Evolutionary conservation across 2,888 invertebrate species (phyloP), one percentile per base, ranked within the genome.

Genomic region (Melanostoma scalare): DNA sequence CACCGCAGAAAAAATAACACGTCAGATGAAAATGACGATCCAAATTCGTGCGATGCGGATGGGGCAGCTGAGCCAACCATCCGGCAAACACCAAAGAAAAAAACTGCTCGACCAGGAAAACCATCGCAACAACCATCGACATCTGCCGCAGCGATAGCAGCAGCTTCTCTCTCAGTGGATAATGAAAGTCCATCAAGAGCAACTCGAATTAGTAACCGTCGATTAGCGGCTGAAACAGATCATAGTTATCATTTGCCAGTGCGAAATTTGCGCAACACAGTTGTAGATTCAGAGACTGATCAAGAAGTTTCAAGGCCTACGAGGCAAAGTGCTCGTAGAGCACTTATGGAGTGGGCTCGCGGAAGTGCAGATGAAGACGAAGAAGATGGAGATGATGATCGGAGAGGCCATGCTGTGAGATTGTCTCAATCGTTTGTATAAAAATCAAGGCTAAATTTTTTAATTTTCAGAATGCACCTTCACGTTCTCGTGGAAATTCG

Each of bases 241-340:
- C 91, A 91, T 69, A 91, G 91, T 86, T 91, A 91, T 85, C 90
- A 91, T 85, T 85, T 91, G 60, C 89, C 86, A 36, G 89, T 87
- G 60, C 89, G 87, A 86, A 89, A 88, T 86, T 86, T 89, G 4
- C 89, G 90, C 8, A 75, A 76, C 44, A 38, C 58, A 9, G 87
- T 90, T 42, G 86, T 88, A 2, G 90, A 90, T 60, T 91, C 91
- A 0, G 91, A 91, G 72, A 88, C 88, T 35, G 90, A 89, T 44
- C 88, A 89, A 3, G 87, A 90, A 35, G 74, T 86, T 3, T 85
- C 86, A 3, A 87, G 90, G 3, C 90, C 91, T 2, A 91, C 91
- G 2, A 87, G 91, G 4, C 88, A 89, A 42, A 90, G 90, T 74
- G 88, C 89, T 6, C 89, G 89, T 72, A 88, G 89, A 40, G 90